These are phyloP conservation scores for Ceratosolen solmsi DNA, from an alignment of 1,140 invertebrate genomes.

Conservation along the genomic window DNA sequence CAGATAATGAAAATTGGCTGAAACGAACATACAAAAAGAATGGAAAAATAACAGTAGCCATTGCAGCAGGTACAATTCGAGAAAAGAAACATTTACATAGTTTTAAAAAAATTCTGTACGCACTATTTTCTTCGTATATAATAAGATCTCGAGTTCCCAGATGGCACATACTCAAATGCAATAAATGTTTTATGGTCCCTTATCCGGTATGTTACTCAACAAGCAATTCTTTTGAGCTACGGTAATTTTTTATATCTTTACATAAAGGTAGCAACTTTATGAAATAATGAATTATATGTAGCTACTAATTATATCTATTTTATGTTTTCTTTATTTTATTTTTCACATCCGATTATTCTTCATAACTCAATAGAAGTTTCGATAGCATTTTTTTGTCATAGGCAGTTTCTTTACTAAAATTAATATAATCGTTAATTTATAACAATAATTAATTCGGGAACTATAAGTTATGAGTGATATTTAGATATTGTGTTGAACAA, in stretches of 20 bases:
- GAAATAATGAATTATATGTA: conserved; percentile 51
- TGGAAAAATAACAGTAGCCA: background rate
- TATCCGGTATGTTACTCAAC: conserved; percentile 38
- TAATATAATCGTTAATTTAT: no score
- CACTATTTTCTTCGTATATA: background rate
- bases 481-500: no score
- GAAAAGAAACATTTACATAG: background rate
- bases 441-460: no score
- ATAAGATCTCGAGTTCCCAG: background rate
- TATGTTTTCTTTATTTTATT: conserved; percentile 16
- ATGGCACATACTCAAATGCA: background rate
- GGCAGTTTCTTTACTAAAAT: background rate
- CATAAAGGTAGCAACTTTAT: conserved; percentile 37
- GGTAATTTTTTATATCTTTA: conserved; percentile 41
- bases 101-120: background rate
- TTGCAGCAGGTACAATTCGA: background rate
- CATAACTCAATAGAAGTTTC: background rate
- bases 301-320: background rate
- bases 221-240: conserved; percentile 35
- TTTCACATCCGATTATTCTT: conserved; percentile 1
- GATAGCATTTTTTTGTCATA: background rate
- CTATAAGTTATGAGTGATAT: no score
- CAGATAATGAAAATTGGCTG: background rate
- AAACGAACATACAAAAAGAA: background rate
- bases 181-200: conserved; percentile 4